Conservation (phyloP, 2,888 invertebrate species). For the Cotesia congregata region DNA sequence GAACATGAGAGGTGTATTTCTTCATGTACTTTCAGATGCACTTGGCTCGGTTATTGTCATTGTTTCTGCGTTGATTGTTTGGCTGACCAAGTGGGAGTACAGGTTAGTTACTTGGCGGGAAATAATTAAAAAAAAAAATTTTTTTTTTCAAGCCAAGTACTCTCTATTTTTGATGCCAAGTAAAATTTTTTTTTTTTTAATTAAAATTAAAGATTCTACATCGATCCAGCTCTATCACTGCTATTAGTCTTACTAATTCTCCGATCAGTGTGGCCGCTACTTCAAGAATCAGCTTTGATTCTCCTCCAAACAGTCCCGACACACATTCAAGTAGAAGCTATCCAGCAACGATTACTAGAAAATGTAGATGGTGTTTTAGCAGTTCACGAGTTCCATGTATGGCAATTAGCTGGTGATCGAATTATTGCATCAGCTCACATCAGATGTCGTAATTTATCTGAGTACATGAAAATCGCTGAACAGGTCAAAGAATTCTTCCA, state of each 20-base stretch:
- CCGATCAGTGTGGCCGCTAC: slow-evolving; percentile 90
- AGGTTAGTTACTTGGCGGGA: slow-evolving; percentile 62
- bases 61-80: slow-evolving; percentile 84
- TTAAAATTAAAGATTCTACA: slow-evolving; percentile 75
- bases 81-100: slow-evolving; percentile 86
- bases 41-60: slow-evolving; percentile 95
- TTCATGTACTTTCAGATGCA: slow-evolving; percentile 97
- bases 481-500: slow-evolving; percentile 98
- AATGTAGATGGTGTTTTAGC: slow-evolving; percentile 95
- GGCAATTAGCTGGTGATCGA: slow-evolving; percentile 97
- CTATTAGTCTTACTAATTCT: slow-evolving; percentile 89
- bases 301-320: slow-evolving; percentile 98
- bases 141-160: slow-evolving; percentile 1
- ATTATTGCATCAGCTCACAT: slow-evolving; percentile 98
- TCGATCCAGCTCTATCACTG: slow-evolving; percentile 95
- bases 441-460: slow-evolving; percentile 91
- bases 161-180: too few species aligned
- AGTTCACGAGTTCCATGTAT: slow-evolving; percentile 98
- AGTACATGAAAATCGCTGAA: slow-evolving; percentile 97
- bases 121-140: slow-evolving; percentile 21
- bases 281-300: slow-evolving; percentile 95
- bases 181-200: too few species aligned
- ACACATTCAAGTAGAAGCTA: slow-evolving; percentile 94
- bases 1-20: slow-evolving; percentile 99
- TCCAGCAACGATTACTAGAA: slow-evolving; percentile 87